Conservation (phyloP, 2,797 vertebrate species). For the Gorsachius magnificus region DNA sequence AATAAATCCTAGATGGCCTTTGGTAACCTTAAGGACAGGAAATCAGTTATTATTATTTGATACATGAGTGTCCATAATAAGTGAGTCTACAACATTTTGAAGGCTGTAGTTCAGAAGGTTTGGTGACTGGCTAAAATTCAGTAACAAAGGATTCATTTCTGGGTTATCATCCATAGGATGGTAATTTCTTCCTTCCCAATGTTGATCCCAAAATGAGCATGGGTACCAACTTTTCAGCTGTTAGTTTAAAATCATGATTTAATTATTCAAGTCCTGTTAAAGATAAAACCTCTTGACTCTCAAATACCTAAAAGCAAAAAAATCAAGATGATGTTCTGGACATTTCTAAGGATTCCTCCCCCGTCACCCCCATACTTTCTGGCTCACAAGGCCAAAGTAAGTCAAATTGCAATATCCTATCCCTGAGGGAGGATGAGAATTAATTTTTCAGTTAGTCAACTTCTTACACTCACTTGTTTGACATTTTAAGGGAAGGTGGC, state of each 20-base stretch:
- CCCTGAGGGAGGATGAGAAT: background rate
- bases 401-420: background rate
- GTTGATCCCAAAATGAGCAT: background rate
- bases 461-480: background rate
- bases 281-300: background rate
- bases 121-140: background rate
- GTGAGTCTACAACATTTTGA: background rate
- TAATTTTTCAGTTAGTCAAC: background rate
- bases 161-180: background rate
- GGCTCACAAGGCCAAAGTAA: background rate
- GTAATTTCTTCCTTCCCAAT: background rate
- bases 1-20: background rate
- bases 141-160: background rate
- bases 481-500: background rate
- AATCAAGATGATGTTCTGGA: background rate
- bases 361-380: background rate
- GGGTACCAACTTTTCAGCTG: background rate
- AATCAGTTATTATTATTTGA: slow-evolving; percentile 16
- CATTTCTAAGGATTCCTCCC: background rate
- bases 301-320: background rate
- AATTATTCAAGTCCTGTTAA: background rate
- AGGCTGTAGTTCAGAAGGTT: background rate
- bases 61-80: background rate
- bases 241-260: background rate
- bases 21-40: background rate